A percentile compares a stretch with the other conserved stretches of the same genome.
phyloP scores from a whole-genome alignment of 2,888 invertebrate genomes.

The Netelia fuscicornis region DNA sequence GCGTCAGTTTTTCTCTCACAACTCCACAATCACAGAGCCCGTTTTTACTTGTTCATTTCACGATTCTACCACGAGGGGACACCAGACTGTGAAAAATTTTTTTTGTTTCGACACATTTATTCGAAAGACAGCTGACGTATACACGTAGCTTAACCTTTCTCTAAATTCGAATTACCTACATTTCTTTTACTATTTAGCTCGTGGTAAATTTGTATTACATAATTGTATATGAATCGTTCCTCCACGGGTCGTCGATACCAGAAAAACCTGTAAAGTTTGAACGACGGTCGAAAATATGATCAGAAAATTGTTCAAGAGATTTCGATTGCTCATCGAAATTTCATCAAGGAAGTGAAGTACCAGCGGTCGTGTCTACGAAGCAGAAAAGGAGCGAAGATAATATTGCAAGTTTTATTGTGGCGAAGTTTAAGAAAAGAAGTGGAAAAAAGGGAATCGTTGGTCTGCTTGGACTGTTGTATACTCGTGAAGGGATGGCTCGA shows the following conservation, averaged over 20 bases:
- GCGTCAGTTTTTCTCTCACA: constrained; percentile 42
- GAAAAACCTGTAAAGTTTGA: too few species aligned
- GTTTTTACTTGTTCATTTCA: not conserved
- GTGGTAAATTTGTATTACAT: not conserved
- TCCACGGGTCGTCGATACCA: too few species aligned
- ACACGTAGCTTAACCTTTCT: not conserved
- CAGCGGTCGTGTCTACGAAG: not conserved
- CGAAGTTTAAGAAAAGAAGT: constrained; percentile 12
- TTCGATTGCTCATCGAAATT: not conserved
- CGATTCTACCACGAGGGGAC: not conserved
- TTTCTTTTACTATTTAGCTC: not conserved
- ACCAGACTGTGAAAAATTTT: constrained; percentile 19
- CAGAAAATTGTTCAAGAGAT: not conserved
- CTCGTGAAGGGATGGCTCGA: constrained; percentile 30
- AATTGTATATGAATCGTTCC: too few species aligned
- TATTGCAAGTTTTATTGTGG: not conserved
- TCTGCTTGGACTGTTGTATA: constrained; percentile 16
- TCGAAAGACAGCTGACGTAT: not conserved
- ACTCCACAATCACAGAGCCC: constrained; percentile 36
- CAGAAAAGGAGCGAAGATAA: not conserved
- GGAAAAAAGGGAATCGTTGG: constrained; percentile 15
- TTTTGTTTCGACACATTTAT: constrained; percentile 30
- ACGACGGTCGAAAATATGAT: not conserved
- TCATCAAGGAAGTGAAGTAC: not conserved
- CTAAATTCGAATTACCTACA: not conserved